A percentile compares a stretch with the other conserved stretches of the same genome.
Evolutionary conservation across 2,797 vertebrate species (phyloP).

Genomic region (Rhabdomys pumilio): DNA sequence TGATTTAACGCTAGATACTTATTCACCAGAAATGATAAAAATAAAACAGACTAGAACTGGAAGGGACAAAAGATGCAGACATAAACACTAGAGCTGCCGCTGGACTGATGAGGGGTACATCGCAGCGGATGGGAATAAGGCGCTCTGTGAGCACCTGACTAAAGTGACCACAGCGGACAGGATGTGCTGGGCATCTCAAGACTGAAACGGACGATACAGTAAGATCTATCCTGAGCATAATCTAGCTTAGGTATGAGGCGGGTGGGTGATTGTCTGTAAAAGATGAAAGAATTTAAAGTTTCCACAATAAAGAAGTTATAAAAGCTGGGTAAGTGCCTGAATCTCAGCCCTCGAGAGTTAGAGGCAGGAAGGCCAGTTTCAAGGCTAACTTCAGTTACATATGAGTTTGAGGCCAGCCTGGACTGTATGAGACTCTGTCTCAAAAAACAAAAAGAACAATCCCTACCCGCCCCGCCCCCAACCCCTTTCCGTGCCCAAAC

Average conservation of each 20-base stretch:
- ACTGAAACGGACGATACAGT: background rate
- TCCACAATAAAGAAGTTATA: background rate
- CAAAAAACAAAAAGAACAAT: background rate
- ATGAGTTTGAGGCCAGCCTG: background rate
- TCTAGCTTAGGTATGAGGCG: background rate
- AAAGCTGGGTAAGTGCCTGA: background rate
- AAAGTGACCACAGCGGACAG: background rate
- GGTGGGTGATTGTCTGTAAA: background rate
- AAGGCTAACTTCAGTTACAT: background rate
- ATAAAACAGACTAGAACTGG: background rate
- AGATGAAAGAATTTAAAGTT: background rate
- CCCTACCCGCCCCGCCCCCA: accelerated
- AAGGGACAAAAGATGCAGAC: background rate
- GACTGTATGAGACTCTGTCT: background rate
- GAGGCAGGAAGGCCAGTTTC: background rate
- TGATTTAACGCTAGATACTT: background rate
- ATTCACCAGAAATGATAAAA: background rate
- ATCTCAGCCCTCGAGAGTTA: background rate
- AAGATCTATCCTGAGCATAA: background rate
- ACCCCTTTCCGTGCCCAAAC: no score
- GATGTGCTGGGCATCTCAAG: background rate
- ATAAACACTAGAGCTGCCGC: background rate
- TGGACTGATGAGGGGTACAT: background rate
- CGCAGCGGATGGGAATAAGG: background rate
- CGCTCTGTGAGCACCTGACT: background rate